Conservation (phyloP, 2,888 invertebrate species). For the Poecilobothrus nobilitatus region DNA sequence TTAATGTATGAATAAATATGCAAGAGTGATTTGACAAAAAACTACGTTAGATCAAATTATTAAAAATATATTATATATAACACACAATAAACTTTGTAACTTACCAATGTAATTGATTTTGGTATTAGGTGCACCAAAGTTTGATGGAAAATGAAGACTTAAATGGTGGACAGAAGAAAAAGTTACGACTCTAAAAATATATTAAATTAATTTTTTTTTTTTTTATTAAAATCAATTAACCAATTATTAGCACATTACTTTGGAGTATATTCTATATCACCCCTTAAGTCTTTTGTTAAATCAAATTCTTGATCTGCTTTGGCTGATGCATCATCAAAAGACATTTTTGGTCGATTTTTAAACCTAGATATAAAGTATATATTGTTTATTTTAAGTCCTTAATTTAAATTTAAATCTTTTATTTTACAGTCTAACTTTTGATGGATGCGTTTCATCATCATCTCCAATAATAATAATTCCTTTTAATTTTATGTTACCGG, state of each 20-base stretch:
- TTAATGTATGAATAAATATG: too few relatives aligned
- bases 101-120: slow-evolving; percentile 81
- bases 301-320: slow-evolving; percentile 86
- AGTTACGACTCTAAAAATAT: slow-evolving; percentile 68
- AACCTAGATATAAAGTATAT: slow-evolving; percentile 52
- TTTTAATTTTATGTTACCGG: slow-evolving; percentile 89
- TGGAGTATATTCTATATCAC: slow-evolving; percentile 77
- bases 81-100: too few relatives aligned
- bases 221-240: slow-evolving; percentile 10
- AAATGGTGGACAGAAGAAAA: slow-evolving; percentile 86
- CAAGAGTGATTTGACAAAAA: too few relatives aligned
- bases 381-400: not conserved
- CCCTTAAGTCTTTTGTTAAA: slow-evolving; percentile 66
- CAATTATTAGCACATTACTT: slow-evolving; percentile 55
- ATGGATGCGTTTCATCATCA: slow-evolving; percentile 76
- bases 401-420: not conserved
- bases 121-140: slow-evolving; percentile 78
- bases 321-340: slow-evolving; percentile 74
- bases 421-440: slow-evolving; percentile 76
- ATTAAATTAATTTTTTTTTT: too few relatives aligned
- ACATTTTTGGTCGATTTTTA: slow-evolving; percentile 90
- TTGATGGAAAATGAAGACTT: slow-evolving; percentile 80
- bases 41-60: too few relatives aligned
- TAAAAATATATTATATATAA: too few relatives aligned
- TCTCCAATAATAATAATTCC: slow-evolving; percentile 89